phyloP scores from a whole-genome alignment of 2,113 vertebrate genomes.

The Deroptyus accipitrinus region DNA sequence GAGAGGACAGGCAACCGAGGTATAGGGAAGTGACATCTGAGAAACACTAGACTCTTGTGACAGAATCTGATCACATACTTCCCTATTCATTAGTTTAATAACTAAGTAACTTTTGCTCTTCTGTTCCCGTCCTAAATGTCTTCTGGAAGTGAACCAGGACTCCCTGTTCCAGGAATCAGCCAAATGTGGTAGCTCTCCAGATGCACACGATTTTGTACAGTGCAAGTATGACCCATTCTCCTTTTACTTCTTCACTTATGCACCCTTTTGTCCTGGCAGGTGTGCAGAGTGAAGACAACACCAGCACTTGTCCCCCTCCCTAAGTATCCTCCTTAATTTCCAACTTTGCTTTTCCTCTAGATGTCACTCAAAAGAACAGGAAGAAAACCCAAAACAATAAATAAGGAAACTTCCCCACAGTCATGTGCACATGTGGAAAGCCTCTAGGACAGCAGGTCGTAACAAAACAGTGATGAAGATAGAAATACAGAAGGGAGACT shows the following conservation, averaged over 20 bases:
- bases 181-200: neutral
- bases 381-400: neutral
- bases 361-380: neutral
- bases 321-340: neutral
- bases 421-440: accelerated
- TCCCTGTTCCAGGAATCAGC: neutral
- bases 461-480: neutral
- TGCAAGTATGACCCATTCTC: neutral
- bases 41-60: neutral
- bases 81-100: slow-evolving; percentile 1
- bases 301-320: neutral
- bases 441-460: neutral
- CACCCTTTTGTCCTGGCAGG: neutral
- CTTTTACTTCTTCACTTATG: neutral
- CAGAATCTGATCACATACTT: neutral
- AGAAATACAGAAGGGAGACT: neutral
- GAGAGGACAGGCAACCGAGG: neutral
- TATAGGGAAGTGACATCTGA: neutral
- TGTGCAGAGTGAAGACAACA: neutral
- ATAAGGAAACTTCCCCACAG: neutral
- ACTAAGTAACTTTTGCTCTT: neutral
- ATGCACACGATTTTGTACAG: neutral
- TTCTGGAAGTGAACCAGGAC: neutral
- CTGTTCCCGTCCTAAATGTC: neutral
- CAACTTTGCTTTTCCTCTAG: neutral